These are phyloP conservation scores for Tetragonula clypearis DNA, from an alignment of 1,140 invertebrate species.

Conservation along the genomic window DNA sequence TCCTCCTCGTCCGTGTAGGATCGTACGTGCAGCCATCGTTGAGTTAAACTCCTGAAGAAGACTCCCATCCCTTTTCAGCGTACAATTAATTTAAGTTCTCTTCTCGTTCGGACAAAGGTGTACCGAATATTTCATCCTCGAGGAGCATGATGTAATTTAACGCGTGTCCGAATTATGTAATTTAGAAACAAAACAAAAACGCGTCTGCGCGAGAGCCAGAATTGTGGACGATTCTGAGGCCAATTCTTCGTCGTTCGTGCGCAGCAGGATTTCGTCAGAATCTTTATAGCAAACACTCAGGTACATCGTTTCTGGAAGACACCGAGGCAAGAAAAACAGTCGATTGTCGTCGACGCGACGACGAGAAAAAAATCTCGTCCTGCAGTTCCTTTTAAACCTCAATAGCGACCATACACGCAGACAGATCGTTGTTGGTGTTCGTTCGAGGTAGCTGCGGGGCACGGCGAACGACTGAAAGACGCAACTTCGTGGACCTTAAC, in stretches of 20 bases:
- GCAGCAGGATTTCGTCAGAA: neutral
- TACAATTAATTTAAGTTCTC: neutral
- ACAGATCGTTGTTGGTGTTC: neutral
- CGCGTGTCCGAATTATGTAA: too few species aligned
- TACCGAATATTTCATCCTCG: too few species aligned
- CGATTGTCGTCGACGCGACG: conserved; percentile 1
- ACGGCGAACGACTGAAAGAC: conserved; percentile 58
- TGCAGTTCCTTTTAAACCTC: conserved; percentile 66
- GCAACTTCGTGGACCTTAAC: conserved; percentile 66
- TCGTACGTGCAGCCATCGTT: neutral
- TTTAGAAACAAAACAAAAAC: too few species aligned
- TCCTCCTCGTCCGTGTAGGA: neutral
- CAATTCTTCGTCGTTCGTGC: too few species aligned
- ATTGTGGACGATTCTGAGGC: too few species aligned
- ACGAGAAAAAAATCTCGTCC: conserved; percentile 50
- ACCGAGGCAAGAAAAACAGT: neutral
- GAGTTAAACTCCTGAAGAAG: neutral
- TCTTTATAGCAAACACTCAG: neutral
- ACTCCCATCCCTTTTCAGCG: neutral
- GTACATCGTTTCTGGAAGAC: neutral
- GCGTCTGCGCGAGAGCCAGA: too few species aligned
- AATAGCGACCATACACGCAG: conserved; percentile 47
- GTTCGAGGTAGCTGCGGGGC: conserved; percentile 32
- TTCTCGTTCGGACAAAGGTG: too few species aligned
- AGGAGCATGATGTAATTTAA: too few species aligned